Evolutionary conservation across 2,888 invertebrate species (phyloP), one percentile per base, ranked within the genome.

Genomic region (Trisateles emortualis): DNA sequence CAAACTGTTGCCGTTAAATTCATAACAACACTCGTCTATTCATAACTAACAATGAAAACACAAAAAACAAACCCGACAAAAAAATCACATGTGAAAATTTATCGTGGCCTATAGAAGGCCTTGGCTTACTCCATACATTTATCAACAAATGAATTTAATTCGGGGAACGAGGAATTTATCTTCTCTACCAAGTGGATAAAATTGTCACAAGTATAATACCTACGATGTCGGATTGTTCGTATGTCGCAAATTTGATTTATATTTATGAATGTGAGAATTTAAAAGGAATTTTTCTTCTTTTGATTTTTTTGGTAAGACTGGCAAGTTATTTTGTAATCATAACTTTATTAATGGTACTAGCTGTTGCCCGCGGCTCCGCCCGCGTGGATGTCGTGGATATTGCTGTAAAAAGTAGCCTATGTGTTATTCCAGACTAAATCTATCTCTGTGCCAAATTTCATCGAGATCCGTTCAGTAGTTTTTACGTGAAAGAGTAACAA

Each of bases 71-170:
- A 10, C 14, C 26, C 8, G 4, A 35, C 9, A 32, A 5, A n/a
- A 22, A 45, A 52, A 46, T 39, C 41, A 45, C 39, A 54, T 35
- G 29, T 29, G 44, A 61, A 49, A 55, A 40, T 51, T 54, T 40
- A 54, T 59, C 26, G 41, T 47, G 29, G 35, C 44, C 14, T 26
- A 43, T n/a, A 52, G 38, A 35, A 38, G 29, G 8, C 36, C 29
- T 40, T 47, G 26, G 30, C 17, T 52, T 47, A 66, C 48, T 16
- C 19, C 52, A 49, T 14, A 52, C 53, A 58, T 67, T 67, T 40
- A 54, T 48, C 57, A 57, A 24, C 53, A 57, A 54, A 64, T 57
- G 45, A 52, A 54, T 68, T 64, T 47, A 61, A 65, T 58, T 49
- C 46, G 22, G 16, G 29, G 33, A 40, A 50, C 14, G 35, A 48